Conservation (phyloP, 2,888 invertebrate genomes). For the Noctua janthe region DNA sequence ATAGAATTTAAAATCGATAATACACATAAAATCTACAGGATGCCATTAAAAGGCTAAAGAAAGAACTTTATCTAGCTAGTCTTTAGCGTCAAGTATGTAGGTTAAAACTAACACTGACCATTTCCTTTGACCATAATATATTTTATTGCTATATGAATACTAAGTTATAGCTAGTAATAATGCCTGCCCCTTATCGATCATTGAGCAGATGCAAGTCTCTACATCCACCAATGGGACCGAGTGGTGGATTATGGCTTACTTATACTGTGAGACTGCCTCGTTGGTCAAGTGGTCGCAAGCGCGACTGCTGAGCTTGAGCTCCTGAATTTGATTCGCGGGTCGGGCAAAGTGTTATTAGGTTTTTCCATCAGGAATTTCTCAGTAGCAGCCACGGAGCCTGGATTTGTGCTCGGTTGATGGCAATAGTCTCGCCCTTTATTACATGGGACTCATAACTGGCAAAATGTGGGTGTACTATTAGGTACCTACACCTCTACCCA, state of each 20-base stretch:
- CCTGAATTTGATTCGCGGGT: no score
- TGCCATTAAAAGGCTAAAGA: neutral
- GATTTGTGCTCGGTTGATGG: no score
- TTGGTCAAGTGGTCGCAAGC: no score
- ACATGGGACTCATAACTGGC: no score
- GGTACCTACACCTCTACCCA: no score
- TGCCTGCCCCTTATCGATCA: neutral
- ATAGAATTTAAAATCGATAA: neutral
- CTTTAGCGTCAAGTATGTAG: neutral
- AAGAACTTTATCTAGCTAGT: neutral
- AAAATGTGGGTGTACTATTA: no score
- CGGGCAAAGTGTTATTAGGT: no score
- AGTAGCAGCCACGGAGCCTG: no score
- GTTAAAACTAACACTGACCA: neutral
- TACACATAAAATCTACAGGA: neutral
- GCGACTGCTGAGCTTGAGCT: no score
- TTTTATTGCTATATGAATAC: constrained; percentile 38
- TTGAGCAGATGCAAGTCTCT: neutral
- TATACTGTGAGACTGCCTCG: neutral
- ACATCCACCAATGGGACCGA: neutral
- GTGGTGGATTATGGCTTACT: neutral
- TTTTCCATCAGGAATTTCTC: no score
- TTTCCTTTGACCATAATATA: constrained; percentile 8
- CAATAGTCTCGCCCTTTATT: no score
- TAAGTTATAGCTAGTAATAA: neutral